These are phyloP conservation scores for Cheumatopsyche charites DNA, from an alignment of 1,140 invertebrate species.

Conservation along the genomic window DNA sequence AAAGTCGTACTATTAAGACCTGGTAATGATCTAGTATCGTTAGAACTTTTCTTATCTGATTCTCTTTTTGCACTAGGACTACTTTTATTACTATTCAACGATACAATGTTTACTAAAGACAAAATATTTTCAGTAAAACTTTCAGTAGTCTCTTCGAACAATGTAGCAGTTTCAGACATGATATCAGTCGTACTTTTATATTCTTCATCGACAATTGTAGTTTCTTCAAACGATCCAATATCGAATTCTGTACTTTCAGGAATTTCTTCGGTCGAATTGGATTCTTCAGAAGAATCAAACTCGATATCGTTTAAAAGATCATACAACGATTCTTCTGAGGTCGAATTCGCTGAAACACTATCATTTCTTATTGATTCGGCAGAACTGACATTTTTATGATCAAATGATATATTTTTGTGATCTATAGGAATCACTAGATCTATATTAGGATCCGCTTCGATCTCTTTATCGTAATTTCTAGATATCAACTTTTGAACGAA, in stretches of 20 bases:
- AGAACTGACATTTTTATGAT: too few species aligned
- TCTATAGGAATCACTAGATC: too few species aligned
- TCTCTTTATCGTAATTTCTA: too few species aligned
- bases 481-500: not conserved
- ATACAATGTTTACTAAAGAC: not conserved
- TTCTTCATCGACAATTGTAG: not conserved
- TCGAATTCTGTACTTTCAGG: not conserved
- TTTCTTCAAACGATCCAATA: not conserved
- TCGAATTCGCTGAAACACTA: too few species aligned
- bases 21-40: not conserved
- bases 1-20: conserved; percentile 1
- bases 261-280: not conserved
- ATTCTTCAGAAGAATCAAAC: not conserved
- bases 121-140: not conserved
- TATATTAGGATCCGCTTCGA: too few species aligned
- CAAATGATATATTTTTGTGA: too few species aligned
- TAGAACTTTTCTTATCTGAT: not conserved
- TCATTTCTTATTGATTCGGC: too few species aligned
- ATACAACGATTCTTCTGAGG: too few species aligned
- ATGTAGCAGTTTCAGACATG: not conserved
- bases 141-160: not conserved
- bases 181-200: not conserved
- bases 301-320: too few species aligned
- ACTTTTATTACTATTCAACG: not conserved
- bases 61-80: not conserved